Percentiles rank a stretch among this genome's conserved stretches.
Evolutionary conservation across 2,113 vertebrate species (phyloP).

Genomic region (chimpanzee (Pan troglodytes)): DNA sequence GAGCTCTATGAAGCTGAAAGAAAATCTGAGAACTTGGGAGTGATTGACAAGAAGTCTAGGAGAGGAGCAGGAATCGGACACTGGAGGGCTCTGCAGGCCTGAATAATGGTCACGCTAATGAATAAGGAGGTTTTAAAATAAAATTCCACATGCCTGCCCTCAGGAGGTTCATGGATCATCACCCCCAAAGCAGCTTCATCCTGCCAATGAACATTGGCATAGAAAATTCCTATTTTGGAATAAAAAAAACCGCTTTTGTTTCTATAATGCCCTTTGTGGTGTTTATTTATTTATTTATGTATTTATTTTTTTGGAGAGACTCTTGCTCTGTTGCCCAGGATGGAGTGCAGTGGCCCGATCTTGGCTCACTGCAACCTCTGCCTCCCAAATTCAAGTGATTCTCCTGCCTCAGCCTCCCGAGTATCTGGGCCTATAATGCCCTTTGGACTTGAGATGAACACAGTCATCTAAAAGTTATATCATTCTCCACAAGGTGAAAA

Average conservation of each 20-base stretch:
- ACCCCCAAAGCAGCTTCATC: rapidly evolving
- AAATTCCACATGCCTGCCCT: not conserved
- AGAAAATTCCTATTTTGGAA: not conserved
- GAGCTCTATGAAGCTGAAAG: not conserved
- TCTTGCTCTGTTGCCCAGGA: too few relatives aligned
- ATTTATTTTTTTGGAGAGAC: too few relatives aligned
- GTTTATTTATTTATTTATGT: too few relatives aligned
- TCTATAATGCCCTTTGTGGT: not conserved
- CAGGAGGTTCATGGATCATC: not conserved
- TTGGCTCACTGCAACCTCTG: too few relatives aligned
- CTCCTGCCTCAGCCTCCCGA: too few relatives aligned
- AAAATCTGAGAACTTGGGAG: not conserved
- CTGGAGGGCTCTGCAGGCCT: rapidly evolving
- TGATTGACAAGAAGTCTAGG: not conserved
- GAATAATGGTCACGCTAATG: not conserved
- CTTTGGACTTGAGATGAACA: not conserved
- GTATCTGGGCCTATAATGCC: not conserved
- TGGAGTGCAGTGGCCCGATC: too few relatives aligned
- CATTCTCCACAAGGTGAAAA: not conserved
- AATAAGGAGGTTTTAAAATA: not conserved
- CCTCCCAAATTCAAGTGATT: too few relatives aligned
- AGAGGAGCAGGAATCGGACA: not conserved
- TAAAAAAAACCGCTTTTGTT: not conserved
- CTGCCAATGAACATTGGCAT: not conserved
- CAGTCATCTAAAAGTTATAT: not conserved